These are phyloP conservation scores for Platysteira castanea DNA, from an alignment of 2,113 vertebrate genomes.

Conservation along the genomic window DNA sequence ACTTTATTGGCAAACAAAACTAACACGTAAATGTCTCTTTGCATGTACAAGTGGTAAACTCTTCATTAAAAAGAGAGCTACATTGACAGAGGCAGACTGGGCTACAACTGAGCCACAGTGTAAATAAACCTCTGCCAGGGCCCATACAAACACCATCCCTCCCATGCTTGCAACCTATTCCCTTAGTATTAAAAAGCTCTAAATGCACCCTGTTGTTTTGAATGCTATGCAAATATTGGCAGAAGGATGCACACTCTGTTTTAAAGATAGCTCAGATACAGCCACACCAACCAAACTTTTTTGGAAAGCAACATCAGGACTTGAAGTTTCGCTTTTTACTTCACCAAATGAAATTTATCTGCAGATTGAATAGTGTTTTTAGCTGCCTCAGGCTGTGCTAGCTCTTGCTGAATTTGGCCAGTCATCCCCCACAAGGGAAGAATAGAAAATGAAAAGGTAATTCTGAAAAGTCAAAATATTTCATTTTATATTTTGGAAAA, in stretches of 20 bases:
- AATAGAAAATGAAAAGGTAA: not conserved
- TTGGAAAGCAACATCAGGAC: not conserved
- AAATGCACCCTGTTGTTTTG: not conserved
- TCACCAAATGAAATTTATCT: not conserved
- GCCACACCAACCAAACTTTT: not conserved
- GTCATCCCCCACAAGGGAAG: not conserved
- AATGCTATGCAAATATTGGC: conserved; percentile 6
- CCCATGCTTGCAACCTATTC: not conserved
- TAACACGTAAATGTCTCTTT: not conserved
- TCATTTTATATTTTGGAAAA: not conserved
- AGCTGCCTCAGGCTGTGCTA: not conserved
- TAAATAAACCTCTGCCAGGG: conserved; percentile 28
- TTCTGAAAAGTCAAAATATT: conserved; percentile 21
- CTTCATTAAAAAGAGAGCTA: not conserved
- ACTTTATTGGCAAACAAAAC: not conserved
- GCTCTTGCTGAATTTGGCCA: not conserved
- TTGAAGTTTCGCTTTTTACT: not conserved
- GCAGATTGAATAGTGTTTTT: not conserved
- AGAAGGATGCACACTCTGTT: not conserved
- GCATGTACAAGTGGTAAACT: not conserved
- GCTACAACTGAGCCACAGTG: not conserved
- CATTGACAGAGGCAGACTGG: not conserved
- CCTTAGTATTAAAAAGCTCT: not conserved
- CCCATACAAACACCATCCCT: not conserved
- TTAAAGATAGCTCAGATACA: not conserved